Evolutionary conservation across 2,888 invertebrate species (phyloP).

Genomic region (Perizoma flavofasciatum): DNA sequence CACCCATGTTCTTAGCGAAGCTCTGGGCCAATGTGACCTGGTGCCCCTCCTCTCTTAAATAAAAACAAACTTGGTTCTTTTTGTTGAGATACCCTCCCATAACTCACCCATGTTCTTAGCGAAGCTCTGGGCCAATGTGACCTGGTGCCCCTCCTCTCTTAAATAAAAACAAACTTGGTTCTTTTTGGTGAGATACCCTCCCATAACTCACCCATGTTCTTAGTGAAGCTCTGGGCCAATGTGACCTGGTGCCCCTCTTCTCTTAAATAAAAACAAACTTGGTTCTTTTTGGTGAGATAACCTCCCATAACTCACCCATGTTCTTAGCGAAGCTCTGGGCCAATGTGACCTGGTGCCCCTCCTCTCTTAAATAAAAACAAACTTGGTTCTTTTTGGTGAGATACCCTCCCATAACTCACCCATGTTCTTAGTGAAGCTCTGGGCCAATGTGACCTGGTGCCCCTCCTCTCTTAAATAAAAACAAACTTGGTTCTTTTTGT

Average conservation of each 20-base stretch:
- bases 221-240: constrained; percentile 97
- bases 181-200: too few relatives aligned
- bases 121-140: constrained; percentile 96
- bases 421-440: constrained; percentile 99
- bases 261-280: too few relatives aligned
- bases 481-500: too few relatives aligned
- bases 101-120: constrained; percentile 97
- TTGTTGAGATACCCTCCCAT: neutral
- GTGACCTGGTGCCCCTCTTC: constrained; percentile 95
- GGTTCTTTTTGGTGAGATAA: too few relatives aligned
- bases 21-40: constrained; percentile 95
- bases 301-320: constrained; percentile 86
- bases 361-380: too few relatives aligned
- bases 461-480: too few relatives aligned
- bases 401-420: constrained; percentile 66
- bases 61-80: too few relatives aligned
- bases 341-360: constrained; percentile 93
- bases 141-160: constrained; percentile 94
- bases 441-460: constrained; percentile 92
- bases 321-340: constrained; percentile 99
- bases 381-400: too few relatives aligned
- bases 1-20: constrained; percentile 98
- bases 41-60: constrained; percentile 96
- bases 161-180: too few relatives aligned
- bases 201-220: constrained; percentile 92